These are phyloP conservation scores for Diacarnus erythraeanus DNA, from an alignment of 37 sponge, comb jelly and placozoan species.

Conservation along the genomic window DNA sequence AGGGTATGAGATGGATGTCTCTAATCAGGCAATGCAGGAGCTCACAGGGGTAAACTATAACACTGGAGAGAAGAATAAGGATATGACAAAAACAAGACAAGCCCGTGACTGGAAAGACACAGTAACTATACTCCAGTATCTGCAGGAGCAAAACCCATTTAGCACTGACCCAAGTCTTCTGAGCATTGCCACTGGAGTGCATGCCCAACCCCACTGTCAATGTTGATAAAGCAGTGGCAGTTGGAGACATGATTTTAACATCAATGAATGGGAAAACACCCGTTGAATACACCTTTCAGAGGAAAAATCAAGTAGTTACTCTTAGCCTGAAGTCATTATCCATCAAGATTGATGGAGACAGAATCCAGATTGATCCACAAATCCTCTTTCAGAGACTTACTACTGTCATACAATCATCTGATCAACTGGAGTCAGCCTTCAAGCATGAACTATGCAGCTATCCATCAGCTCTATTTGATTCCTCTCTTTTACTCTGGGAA, in stretches of 20 bases:
- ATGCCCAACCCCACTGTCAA: conserved; percentile 27
- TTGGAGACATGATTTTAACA: conserved; percentile 24
- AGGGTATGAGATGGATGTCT: no score
- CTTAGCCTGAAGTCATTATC: conserved; percentile 9
- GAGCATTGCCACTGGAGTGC: conserved; percentile 34
- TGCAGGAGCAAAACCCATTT: conserved; percentile 41
- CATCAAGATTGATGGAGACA: conserved; percentile 30
- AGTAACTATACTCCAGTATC: conserved; percentile 35
- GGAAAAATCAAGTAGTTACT: conserved; percentile 33
- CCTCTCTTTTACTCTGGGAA: conserved; percentile 38
- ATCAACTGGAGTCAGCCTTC: conserved; percentile 38
- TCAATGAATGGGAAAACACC: conserved; percentile 37
- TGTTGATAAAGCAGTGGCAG: conserved; percentile 9
- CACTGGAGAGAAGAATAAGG: conserved; percentile 53
- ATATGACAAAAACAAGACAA: conserved; percentile 48
- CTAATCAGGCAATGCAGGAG: conserved; percentile 31
- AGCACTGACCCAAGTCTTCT: conserved; percentile 37
- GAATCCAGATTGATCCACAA: conserved; percentile 37
- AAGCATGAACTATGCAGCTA: conserved; percentile 34
- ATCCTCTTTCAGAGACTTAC: conserved; percentile 57
- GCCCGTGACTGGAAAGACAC: conserved; percentile 56
- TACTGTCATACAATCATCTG: conserved; percentile 19
- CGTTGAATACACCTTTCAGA: conserved; percentile 44
- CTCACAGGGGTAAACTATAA: conserved; percentile 39
- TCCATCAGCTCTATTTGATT: conserved; percentile 51